Evolutionary conservation across 2,113 vertebrate genomes (phyloP).

Genomic region (Centropus bengalensis): DNA sequence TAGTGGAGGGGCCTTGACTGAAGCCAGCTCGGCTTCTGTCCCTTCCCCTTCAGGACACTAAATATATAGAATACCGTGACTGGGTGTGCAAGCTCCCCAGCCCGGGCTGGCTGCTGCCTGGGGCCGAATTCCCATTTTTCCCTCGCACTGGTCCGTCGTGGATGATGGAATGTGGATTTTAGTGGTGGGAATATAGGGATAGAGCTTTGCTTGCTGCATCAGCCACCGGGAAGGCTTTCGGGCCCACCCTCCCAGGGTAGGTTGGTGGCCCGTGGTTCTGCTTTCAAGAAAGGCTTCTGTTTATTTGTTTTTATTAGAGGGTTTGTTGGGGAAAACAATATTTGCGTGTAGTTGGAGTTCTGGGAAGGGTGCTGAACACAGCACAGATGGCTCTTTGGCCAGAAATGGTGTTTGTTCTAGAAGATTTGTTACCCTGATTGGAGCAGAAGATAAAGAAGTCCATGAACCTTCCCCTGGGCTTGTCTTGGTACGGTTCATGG

Average conservation of each 20-base stretch:
- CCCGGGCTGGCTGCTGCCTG: not conserved
- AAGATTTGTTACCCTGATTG: conserved; percentile 7
- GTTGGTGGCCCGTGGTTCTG: not conserved
- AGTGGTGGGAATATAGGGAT: not conserved
- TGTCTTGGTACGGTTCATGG: not conserved
- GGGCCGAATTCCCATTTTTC: not conserved
- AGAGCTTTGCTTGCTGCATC: not conserved
- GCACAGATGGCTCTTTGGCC: conserved; percentile 42
- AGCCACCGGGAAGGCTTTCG: not conserved
- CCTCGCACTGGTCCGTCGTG: not conserved
- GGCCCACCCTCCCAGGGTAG: not conserved
- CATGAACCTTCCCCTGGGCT: not conserved
- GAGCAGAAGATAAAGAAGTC: conserved; percentile 10
- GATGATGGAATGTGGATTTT: not conserved
- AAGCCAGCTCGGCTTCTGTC: not conserved
- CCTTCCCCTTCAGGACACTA: not conserved
- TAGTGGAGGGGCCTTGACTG: not conserved
- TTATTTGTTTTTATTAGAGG: not conserved
- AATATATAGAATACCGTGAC: too few species aligned
- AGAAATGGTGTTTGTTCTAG: conserved; percentile 31
- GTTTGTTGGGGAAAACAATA: not conserved
- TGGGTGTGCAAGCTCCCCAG: not conserved
- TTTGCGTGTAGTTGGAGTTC: not conserved
- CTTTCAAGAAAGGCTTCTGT: not conserved
- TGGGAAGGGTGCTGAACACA: not conserved